These are phyloP conservation scores for Julus scanicus DNA, from an alignment of 2,888 invertebrate species.

Conservation along the genomic window DNA sequence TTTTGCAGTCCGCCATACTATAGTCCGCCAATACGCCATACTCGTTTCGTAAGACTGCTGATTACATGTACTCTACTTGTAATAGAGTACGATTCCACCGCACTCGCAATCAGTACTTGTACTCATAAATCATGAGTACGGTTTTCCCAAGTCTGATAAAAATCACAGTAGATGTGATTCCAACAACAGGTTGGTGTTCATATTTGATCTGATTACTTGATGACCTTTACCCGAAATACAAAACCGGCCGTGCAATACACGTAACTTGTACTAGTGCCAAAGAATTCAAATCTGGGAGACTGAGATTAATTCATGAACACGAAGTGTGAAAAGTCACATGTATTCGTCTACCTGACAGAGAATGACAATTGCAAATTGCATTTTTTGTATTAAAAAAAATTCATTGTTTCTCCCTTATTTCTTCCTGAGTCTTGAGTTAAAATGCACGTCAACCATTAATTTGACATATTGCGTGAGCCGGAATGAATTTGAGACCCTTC, in stretches of 20 bases:
- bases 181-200: not conserved
- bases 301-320: conserved; percentile 32
- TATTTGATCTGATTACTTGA: not conserved
- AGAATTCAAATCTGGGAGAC: not conserved
- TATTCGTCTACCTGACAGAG: conserved; percentile 4
- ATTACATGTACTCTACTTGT: too few relatives aligned
- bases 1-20: too few relatives aligned
- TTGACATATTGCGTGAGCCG: conserved; percentile 24
- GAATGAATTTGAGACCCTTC: not conserved
- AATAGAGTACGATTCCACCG: too few relatives aligned
- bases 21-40: too few relatives aligned
- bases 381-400: not conserved
- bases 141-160: too few relatives aligned
- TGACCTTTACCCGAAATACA: not conserved
- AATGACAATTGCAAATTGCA: conserved; percentile 2
- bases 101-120: too few relatives aligned
- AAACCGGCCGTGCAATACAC: not conserved
- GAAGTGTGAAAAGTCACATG: not conserved
- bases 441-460: not conserved
- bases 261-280: not conserved
- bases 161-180: too few relatives aligned
- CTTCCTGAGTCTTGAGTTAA: not conserved
- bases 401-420: conserved; percentile 36
- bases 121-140: too few relatives aligned
- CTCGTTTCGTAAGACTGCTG: too few relatives aligned